phyloP scores from a whole-genome alignment of 1,140 invertebrate species.

The Onthophagus taurus region DNA sequence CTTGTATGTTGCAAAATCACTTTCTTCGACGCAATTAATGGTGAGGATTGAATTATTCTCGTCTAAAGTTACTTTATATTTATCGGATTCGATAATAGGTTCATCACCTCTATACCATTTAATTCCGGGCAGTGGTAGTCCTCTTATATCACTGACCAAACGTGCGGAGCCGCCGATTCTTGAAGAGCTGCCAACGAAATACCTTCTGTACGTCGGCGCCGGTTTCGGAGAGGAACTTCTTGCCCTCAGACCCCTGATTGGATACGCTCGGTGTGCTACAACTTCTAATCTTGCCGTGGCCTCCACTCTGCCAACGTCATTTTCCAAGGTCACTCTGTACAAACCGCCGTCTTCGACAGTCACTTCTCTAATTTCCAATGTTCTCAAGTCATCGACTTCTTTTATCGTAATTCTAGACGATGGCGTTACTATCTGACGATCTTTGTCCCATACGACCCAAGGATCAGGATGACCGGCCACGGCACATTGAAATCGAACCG shows the following conservation, averaged over 20 bases:
- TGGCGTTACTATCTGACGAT: slow-evolving; percentile 53
- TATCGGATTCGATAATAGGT: slow-evolving; percentile 36
- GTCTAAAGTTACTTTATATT: slow-evolving; percentile 36
- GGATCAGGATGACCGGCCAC: slow-evolving; percentile 66
- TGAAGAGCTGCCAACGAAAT: slow-evolving; percentile 37
- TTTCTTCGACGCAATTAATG: slow-evolving; percentile 41
- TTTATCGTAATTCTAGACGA: slow-evolving; percentile 56
- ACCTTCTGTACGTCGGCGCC: slow-evolving; percentile 32
- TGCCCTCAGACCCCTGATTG: slow-evolving; percentile 36
- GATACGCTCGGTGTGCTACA: slow-evolving; percentile 47
- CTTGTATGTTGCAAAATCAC: slow-evolving; percentile 56
- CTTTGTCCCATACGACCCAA: slow-evolving; percentile 74
- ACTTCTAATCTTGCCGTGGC: slow-evolving; percentile 72
- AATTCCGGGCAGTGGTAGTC: slow-evolving; percentile 46
- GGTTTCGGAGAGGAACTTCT: slow-evolving; percentile 37
- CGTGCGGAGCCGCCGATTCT: slow-evolving; percentile 46
- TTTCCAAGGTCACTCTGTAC: slow-evolving; percentile 71
- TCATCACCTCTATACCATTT: slow-evolving; percentile 54
- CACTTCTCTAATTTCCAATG: slow-evolving; percentile 69
- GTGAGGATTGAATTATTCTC: slow-evolving; percentile 40
- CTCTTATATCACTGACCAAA: slow-evolving; percentile 46
- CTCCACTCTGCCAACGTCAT: slow-evolving; percentile 70
- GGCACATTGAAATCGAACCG: slow-evolving; percentile 68
- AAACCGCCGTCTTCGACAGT: slow-evolving; percentile 68
- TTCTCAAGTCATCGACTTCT: slow-evolving; percentile 65